Base-by-base conservation (phyloP, 2,888 invertebrate species). In the Tetragonisca angustula region DNA sequence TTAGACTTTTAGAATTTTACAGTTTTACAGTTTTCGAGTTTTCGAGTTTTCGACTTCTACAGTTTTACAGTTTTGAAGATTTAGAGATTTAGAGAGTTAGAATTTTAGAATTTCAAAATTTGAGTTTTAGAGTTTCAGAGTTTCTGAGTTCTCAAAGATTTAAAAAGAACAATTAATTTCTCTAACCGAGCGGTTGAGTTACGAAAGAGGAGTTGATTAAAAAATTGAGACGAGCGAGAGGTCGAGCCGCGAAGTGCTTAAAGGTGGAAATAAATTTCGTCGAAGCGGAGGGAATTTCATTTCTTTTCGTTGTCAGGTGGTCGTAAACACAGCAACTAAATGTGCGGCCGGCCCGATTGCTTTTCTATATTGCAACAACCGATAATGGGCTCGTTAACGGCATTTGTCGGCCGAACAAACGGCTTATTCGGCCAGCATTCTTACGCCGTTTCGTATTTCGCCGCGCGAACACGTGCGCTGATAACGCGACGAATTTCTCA, bases 371-470 rank as follows among this genome's bases (percentile, higher is more conserved):
- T 76, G 75, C 73, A 17, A 27, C 59, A 52, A 59, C 52, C 74
- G 67, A 81, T 81, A 81, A 88, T 81, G 67, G 67, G 65, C 59
- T 88, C 81, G 86, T 88, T 88, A 88, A 68, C 59, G 36, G 62
- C 61, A 67, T 82, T 83, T 75, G 72, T 69, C 83, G 75, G 27
- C 62, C 62, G 27, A 15, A 68, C 68, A 76, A 79, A 84, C 77
- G 65, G 76, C 69, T 73, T 56, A 70, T 83, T 83, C 74, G 74
- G 54, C 68, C 36, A 32, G 50, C 56, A 64, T 76, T 76, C 68
- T 76, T 75, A 56, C 54, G 65, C 17, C 49, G 27, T 61, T 75
- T 54, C 24, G 24, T 71, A 81, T 76, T 81, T 72, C 15, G 6
- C 54, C 59, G 56, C 52, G n/a, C 21, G 36, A 50, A 62, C 83